These are phyloP conservation scores for Sebastiscus tertius DNA, from an alignment of 2,797 vertebrate genomes.

Conservation along the genomic window DNA sequence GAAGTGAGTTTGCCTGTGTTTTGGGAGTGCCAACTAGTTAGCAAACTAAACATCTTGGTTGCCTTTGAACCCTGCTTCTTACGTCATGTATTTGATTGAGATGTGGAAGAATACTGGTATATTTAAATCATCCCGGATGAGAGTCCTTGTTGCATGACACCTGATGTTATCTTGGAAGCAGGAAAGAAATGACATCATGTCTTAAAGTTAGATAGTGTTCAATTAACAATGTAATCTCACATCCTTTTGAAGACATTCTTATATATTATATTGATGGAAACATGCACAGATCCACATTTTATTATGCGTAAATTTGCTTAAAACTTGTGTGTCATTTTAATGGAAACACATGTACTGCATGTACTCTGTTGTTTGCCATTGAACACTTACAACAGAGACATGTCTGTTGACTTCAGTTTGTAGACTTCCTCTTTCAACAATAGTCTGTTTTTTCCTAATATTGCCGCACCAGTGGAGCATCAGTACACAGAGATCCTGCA, in stretches of 20 bases:
- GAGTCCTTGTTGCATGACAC: background rate
- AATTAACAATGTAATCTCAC: no score
- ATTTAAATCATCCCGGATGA: no score
- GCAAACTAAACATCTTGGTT: background rate
- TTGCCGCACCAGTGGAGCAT: background rate
- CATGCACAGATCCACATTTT: background rate
- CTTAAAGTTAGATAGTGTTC: no score
- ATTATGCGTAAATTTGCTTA: background rate
- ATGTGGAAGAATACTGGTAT: no score
- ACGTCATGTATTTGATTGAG: no score
- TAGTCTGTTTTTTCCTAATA: background rate
- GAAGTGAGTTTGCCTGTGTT: background rate
- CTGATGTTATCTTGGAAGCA: background rate
- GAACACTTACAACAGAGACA: background rate
- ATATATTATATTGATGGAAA: background rate
- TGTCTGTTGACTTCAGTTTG: background rate
- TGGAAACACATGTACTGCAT: background rate
- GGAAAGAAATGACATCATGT: background rate
- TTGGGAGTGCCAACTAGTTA: background rate
- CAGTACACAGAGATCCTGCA: background rate
- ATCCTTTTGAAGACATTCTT: no score
- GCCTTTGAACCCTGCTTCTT: no score
- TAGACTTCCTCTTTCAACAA: background rate
- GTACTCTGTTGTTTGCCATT: no score
- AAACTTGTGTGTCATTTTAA: background rate